Conservation (phyloP, 2,888 invertebrate genomes). For the Clepsis dumicolana region DNA sequence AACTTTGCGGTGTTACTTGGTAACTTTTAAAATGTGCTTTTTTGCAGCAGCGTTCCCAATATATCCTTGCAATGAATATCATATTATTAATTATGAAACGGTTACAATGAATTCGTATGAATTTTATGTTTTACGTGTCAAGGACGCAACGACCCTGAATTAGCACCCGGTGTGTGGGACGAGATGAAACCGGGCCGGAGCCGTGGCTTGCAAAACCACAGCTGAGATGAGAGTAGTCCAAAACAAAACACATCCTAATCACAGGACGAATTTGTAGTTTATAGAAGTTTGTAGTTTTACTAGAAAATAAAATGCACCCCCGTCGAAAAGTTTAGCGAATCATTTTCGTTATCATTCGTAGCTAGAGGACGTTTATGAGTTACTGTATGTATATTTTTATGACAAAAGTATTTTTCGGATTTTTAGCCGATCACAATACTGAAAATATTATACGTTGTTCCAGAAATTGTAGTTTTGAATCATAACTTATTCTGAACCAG, state of each 20-base stretch:
- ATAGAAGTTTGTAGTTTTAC: not conserved
- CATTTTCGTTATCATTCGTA: no score
- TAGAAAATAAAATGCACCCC: not conserved
- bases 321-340: not conserved
- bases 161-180: not conserved
- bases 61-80: not conserved
- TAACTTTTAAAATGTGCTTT: no score
- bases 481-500: no score
- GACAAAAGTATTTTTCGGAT: no score
- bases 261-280: not conserved
- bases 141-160: not conserved
- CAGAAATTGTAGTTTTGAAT: no score
- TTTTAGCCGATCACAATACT: no score
- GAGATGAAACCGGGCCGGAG: not conserved
- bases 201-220: constrained; percentile 1
- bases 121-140: not conserved
- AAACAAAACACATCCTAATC: not conserved
- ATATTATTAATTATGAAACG: not conserved
- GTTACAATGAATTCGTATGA: not conserved
- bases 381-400: no score
- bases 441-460: no score
- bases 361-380: no score
- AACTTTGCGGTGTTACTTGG: no score
- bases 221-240: not conserved
- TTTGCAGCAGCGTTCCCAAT: not conserved